Evolutionary conservation across 2,888 invertebrate genomes (phyloP), one percentile per base, ranked within the genome.

Genomic region (Rotaria macrura): DNA sequence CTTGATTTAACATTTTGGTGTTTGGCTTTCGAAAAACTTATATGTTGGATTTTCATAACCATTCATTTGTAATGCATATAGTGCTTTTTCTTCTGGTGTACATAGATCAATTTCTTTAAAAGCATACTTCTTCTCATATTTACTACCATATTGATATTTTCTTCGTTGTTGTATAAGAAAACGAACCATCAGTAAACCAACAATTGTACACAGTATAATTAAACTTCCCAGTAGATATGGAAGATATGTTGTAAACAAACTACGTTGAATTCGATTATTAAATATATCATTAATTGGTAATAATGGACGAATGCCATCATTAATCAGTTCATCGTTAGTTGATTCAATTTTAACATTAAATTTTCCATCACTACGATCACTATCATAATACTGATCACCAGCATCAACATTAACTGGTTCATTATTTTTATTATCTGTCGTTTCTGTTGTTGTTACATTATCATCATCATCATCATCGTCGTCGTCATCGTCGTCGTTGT

Each of bases 11-110:
- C 79, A 79, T 43, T 79, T 79, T 20, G 79, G 79, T 79, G 79
- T 57, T 86, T 85, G 86, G 25, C 87, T 88, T 87, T 99, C 98
- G 92, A 98, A 98, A 92, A 98, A 98, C 94, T 97, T 97, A 93
- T 99, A 99, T 90, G 99, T 99, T 88, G 99, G 99, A 92, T 99
- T 99, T 92, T 99, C 99, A 92, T 99, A 99, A 90, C 99, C 99
- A 91, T 98, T 99, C 91, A 98, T 96, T 93, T 99, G 99, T 98
- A 99, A 98, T 92, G 97, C 97, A 90, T 96, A 95, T 87, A 98
- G 96, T 91, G 98, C 97, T 91, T 96, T 94, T 91, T 99, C 98
- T 91, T 99, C 98, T 10, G 97, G 97, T 87, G 43, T 40, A 79
- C 25, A 96, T 95, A n/a, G 7, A 14, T 79, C 79, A 79, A 79